Evolutionary conservation across 2,113 vertebrate species (phyloP).

Genomic region (Aviceda subcristata): DNA sequence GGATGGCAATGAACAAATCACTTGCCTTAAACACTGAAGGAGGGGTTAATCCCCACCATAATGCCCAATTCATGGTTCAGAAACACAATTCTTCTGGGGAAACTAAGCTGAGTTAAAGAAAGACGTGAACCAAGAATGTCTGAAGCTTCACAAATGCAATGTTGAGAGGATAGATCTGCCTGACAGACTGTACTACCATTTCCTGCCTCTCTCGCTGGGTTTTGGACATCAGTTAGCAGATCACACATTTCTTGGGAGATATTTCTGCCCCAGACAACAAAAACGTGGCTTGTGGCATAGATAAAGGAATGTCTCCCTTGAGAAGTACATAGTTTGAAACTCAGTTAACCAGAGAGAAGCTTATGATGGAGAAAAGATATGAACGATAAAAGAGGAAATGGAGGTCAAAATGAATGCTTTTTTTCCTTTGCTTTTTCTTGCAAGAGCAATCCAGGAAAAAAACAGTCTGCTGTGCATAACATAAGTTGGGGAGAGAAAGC

Average conservation of each 20-base stretch:
- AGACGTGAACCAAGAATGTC: rapidly evolving
- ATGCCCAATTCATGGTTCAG: neutral
- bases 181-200: neutral
- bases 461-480: neutral
- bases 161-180: neutral
- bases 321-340: neutral
- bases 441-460: neutral
- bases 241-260: neutral
- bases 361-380: neutral
- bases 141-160: neutral
- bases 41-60: neutral
- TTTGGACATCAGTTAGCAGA: neutral
- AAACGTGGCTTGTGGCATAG: neutral
- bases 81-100: neutral
- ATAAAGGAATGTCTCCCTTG: neutral
- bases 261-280: neutral
- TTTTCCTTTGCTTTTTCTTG: neutral
- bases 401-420: neutral
- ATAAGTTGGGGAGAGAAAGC: neutral
- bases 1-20: neutral
- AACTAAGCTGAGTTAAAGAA: neutral
- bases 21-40: neutral
- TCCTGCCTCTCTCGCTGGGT: neutral
- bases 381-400: neutral
- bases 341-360: neutral